A percentile compares a stretch with the other conserved stretches of the same genome.
phyloP scores from a whole-genome alignment of 2,797 vertebrate species.

The Hapalemur alaotrensis region DNA sequence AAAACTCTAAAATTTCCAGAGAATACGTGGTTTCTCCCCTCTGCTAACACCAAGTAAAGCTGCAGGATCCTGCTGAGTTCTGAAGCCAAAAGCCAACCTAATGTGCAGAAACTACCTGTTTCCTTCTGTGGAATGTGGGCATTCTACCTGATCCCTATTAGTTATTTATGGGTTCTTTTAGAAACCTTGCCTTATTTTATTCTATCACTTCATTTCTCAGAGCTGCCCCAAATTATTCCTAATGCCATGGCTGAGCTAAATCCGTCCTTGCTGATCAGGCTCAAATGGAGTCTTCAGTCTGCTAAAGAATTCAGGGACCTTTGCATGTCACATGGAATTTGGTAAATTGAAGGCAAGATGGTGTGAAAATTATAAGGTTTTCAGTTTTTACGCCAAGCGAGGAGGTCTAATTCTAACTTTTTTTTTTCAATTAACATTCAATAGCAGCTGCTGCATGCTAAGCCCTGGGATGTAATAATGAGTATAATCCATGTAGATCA shows the following conservation, averaged over 20 bases:
- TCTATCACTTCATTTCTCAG: background rate
- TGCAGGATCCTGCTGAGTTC: background rate
- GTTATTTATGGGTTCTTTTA: background rate
- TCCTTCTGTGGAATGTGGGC: background rate
- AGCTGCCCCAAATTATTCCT: background rate
- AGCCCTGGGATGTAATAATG: background rate
- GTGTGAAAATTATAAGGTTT: background rate
- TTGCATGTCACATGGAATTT: background rate
- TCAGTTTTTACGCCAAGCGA: background rate
- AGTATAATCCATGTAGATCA: background rate
- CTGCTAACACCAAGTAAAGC: background rate
- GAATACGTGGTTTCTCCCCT: background rate
- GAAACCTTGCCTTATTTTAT: background rate
- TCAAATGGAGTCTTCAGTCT: background rate
- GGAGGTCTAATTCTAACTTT: slow-evolving; percentile 41
- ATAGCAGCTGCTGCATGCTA: background rate
- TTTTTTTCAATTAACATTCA: slow-evolving; percentile 12
- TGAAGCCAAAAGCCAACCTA: background rate
- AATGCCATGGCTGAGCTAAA: background rate
- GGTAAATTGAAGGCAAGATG: background rate
- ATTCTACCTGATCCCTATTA: background rate
- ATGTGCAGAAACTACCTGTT: background rate
- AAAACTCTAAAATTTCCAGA: slow-evolving; percentile 8
- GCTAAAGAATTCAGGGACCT: background rate
- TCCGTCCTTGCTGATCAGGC: background rate